These are phyloP conservation scores for Collichthys lucidus DNA, from an alignment of 2,113 vertebrate genomes.

Conservation along the genomic window DNA sequence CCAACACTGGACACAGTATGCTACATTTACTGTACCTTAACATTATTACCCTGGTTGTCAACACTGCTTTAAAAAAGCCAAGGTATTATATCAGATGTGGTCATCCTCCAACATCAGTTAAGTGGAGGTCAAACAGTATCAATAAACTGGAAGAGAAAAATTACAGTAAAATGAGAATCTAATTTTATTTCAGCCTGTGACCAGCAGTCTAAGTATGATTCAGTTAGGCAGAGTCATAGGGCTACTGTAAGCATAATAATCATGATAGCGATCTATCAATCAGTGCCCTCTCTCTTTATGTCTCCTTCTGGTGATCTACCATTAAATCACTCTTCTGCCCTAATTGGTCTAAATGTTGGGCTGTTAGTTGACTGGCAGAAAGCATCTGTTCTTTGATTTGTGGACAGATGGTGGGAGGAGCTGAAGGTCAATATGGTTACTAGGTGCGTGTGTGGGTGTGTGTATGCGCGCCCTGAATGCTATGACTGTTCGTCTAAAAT, in stretches of 20 bases:
- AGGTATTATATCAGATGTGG: neutral
- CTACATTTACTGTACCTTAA: neutral
- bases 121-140: constrained; percentile 21
- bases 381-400: constrained; percentile 80
- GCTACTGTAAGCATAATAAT: constrained; percentile 51
- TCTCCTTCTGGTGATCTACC: constrained; percentile 59
- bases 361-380: constrained; percentile 76
- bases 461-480: constrained; percentile 25
- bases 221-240: constrained; percentile 22
- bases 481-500: constrained; percentile 46
- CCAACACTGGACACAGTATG: too few species aligned
- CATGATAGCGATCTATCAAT: constrained; percentile 55
- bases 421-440: constrained; percentile 75
- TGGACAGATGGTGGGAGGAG: constrained; percentile 76
- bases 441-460: constrained; percentile 26
- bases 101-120: neutral
- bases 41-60: neutral
- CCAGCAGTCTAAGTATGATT: constrained; percentile 44
- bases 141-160: constrained; percentile 7
- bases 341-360: constrained; percentile 78
- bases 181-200: constrained; percentile 7
- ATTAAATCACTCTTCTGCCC: constrained; percentile 67
- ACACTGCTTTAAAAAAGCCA: neutral
- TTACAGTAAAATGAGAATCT: constrained; percentile 5
- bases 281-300: constrained; percentile 37